Evolutionary conservation across 2,888 invertebrate species (phyloP).

Genomic region (Temnothorax ravouxi): DNA sequence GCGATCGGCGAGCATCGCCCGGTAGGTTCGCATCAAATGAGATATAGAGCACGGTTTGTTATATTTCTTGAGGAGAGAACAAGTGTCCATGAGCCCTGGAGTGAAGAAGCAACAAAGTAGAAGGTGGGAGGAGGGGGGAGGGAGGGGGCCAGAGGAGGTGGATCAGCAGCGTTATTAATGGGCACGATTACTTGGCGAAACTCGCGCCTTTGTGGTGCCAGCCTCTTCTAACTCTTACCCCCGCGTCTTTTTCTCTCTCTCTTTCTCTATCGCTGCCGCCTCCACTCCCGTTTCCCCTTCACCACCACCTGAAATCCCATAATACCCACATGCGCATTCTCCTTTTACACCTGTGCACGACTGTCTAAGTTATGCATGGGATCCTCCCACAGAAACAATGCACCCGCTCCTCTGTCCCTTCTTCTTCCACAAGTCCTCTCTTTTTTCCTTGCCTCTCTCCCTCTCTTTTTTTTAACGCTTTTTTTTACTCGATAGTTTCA

Average conservation of each 20-base stretch:
- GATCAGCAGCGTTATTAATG: conserved; percentile 84
- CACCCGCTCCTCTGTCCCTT: conserved; percentile 69
- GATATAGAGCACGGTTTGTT: conserved; percentile 56
- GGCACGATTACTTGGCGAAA: conserved; percentile 85
- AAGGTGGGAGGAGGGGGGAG: not conserved
- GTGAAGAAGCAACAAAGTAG: conserved; percentile 20
- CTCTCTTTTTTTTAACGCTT: not conserved
- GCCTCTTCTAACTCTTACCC: conserved; percentile 66
- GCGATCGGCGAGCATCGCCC: conserved; percentile 29
- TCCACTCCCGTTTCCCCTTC: conserved; percentile 52
- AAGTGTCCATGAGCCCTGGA: conserved; percentile 44
- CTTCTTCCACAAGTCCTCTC: conserved; percentile 23
- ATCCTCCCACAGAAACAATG: conserved; percentile 86
- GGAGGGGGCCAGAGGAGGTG: conserved; percentile 73
- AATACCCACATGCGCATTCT: conserved; percentile 80
- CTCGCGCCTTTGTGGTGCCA: conserved; percentile 81
- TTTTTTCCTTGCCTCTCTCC: not conserved
- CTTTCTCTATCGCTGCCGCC: conserved; percentile 47
- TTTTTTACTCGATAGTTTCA: conserved; percentile 63
- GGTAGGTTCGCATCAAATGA: conserved; percentile 49
- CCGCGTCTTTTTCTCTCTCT: conserved; percentile 16
- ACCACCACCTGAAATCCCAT: conserved; percentile 68
- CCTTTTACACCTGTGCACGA: conserved; percentile 84
- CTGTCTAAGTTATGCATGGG: conserved; percentile 84
- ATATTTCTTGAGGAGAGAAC: conserved; percentile 50